Percentiles rank a stretch among this genome's conserved stretches.
These are phyloP conservation scores for Chloroclysta siterata DNA, from an alignment of 2,888 invertebrate species.

Conservation along the genomic window DNA sequence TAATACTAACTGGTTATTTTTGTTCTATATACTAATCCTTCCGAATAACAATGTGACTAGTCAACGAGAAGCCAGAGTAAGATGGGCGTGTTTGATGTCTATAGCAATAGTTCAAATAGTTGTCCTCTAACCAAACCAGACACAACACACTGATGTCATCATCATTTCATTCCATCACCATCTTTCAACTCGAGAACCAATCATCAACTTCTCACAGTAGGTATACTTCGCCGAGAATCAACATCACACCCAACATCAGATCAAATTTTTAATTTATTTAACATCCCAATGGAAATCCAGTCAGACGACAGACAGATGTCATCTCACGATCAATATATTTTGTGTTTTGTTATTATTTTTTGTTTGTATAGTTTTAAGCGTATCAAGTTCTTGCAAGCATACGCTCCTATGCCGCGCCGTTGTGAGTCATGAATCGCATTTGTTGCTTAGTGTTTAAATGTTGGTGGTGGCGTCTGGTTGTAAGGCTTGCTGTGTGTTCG, in stretches of 20 bases:
- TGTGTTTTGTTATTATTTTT: constrained; percentile 69
- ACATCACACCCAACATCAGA: constrained; percentile 42
- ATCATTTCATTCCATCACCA: constrained; percentile 60
- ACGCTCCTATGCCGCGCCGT: too few species aligned
- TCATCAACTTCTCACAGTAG: constrained; percentile 35
- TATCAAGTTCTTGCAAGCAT: constrained; percentile 65
- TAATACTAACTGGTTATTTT: constrained; percentile 31
- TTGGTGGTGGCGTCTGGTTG: constrained; percentile 49
- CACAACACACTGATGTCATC: constrained; percentile 75
- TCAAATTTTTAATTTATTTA: constrained; percentile 54
- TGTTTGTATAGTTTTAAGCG: constrained; percentile 73
- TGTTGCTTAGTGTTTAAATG: constrained; percentile 6
- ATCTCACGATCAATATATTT: constrained; percentile 72
- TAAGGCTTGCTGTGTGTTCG: constrained; percentile 70
- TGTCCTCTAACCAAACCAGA: constrained; percentile 59
- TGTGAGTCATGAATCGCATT: constrained; percentile 7
- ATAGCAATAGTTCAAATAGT: constrained; percentile 37
- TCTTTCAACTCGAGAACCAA: constrained; percentile 44
- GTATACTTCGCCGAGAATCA: constrained; percentile 20
- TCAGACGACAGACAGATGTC: constrained; percentile 60
- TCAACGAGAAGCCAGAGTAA: constrained; percentile 30
- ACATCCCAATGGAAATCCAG: constrained; percentile 52
- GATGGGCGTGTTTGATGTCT: constrained; percentile 35
- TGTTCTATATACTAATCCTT: constrained; percentile 34
- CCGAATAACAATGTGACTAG: constrained; percentile 35